Percentiles rank a stretch among this genome's conserved stretches.
Evolutionary conservation across 2,113 vertebrate genomes (phyloP).

Genomic region (Marcusenius ussheri): DNA sequence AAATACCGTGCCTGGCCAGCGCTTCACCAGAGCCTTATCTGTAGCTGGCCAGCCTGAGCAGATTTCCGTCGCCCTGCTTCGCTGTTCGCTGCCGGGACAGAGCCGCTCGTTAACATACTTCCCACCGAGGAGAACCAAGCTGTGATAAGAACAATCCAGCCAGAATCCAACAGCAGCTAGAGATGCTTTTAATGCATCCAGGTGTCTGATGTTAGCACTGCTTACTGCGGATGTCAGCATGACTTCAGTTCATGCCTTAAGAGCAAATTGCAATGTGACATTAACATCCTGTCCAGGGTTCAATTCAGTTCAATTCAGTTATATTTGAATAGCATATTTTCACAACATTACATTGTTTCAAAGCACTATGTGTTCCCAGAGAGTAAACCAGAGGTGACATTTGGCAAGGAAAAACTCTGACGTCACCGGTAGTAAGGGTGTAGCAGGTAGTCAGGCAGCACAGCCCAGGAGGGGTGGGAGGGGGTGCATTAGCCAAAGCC

Average conservation of each 20-base stretch:
- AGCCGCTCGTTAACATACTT: not conserved
- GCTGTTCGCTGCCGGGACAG: not conserved
- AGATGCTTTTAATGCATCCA: not conserved
- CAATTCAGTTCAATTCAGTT: not conserved
- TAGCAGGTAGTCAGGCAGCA: too few species aligned
- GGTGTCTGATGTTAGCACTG: not conserved
- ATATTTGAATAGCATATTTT: not conserved
- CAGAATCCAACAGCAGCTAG: not conserved
- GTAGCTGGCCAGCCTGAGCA: not conserved
- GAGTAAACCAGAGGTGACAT: not conserved
- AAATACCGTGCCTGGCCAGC: not conserved
- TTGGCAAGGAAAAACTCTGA: not conserved
- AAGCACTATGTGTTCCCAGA: not conserved
- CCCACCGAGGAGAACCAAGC: not conserved
- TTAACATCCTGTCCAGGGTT: not conserved
- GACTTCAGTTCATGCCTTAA: not conserved
- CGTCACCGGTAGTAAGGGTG: too few species aligned
- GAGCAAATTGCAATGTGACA: not conserved
- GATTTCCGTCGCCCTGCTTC: not conserved
- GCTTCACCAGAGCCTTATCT: not conserved
- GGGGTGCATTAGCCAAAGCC: not conserved
- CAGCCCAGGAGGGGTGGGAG: not conserved
- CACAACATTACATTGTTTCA: not conserved
- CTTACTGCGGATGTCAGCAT: not conserved
- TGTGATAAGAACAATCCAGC: not conserved